Conservation (phyloP, 1,140 invertebrate genomes). For the Aphaenogaster floridana region DNA sequence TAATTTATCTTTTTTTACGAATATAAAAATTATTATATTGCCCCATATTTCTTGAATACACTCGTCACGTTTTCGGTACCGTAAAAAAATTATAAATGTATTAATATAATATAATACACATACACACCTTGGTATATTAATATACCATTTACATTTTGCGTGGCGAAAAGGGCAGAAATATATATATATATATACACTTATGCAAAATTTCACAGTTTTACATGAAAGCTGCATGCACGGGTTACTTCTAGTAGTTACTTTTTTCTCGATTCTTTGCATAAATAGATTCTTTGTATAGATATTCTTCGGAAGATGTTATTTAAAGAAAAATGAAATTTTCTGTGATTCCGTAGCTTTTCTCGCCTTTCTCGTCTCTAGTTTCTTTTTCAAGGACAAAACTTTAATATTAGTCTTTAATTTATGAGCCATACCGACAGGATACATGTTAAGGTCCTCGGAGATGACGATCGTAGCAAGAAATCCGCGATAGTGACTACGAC, state of each 20-base stretch:
- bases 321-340: not conserved
- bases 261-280: no score
- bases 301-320: no score
- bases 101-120: no score
- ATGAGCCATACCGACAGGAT: not conserved
- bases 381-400: conserved; percentile 31
- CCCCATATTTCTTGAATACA: no score
- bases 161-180: no score
- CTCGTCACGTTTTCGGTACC: no score
- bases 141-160: no score
- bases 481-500: not conserved
- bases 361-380: not conserved
- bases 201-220: not conserved
- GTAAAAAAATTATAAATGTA: no score
- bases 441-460: not conserved
- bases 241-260: no score
- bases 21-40: not conserved
- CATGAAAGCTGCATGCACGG: conserved; percentile 1
- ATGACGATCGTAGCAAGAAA: not conserved
- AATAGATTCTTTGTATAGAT: no score
- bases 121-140: no score
- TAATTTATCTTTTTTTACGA: not conserved
- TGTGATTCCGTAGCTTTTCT: not conserved
- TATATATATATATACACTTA: no score
- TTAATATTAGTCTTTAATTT: conserved; percentile 67